Evolutionary conservation across 2,888 invertebrate species (phyloP).

Genomic region (Lamellibrachia columna): DNA sequence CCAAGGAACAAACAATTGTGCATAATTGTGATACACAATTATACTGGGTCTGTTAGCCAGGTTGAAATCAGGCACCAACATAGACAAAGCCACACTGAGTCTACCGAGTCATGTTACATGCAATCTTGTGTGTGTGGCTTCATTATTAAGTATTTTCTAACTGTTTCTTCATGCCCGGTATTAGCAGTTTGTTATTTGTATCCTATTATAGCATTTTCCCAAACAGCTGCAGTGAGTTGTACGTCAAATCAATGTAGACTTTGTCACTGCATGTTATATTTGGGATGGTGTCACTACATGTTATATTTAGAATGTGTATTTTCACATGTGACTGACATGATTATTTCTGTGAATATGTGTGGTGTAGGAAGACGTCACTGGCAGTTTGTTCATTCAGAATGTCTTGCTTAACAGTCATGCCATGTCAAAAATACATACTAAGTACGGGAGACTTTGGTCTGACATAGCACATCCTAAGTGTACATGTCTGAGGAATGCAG

Average conservation of each 20-base stretch:
- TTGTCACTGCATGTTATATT: background rate
- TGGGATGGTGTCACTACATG: background rate
- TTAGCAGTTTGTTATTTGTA: background rate
- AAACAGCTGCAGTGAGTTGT: background rate
- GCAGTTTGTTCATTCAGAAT: background rate
- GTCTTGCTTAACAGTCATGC: background rate
- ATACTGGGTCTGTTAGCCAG: background rate
- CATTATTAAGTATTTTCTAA: background rate
- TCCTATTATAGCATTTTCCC: background rate
- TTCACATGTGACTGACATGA: background rate
- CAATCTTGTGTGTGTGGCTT: background rate
- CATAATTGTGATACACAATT: background rate
- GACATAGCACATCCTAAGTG: background rate
- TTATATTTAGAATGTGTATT: background rate
- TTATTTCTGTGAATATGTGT: background rate
- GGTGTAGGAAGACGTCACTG: background rate
- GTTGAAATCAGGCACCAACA: background rate
- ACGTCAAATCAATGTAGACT: background rate
- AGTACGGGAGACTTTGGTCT: slow-evolving; percentile 4
- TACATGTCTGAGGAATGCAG: background rate
- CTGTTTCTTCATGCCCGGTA: background rate
- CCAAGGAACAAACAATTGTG: background rate
- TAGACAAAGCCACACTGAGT: background rate
- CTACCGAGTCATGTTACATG: background rate
- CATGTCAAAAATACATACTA: background rate